Base-by-base conservation (phyloP, 2,888 invertebrate species). In the Tenthredo livida region DNA sequence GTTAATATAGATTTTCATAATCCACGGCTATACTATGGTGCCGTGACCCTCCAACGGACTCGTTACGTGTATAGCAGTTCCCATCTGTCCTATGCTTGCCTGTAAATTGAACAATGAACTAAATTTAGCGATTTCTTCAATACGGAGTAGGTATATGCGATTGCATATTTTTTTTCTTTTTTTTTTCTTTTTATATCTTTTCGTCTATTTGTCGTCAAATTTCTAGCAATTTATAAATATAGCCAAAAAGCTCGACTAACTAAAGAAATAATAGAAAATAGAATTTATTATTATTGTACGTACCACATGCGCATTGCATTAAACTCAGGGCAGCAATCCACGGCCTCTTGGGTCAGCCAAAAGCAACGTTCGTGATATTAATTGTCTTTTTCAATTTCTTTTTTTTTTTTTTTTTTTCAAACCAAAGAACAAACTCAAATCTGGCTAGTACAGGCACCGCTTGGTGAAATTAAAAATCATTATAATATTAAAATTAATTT, bases 261-360 rank as follows among this genome's bases (percentile, higher is more conserved):
- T 17, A 25, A 88, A 89, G 85, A 89, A 89, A 90, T 86, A 85
- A 89, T 87, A 89, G 89, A n/a, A 85, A n/a, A 29, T 89, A n/a
- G n/a, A n/a, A n/a, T 85, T n/a, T 54, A 1, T n/a, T 54, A 54
- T 54, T 90, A 92, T 92, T 91, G 90, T 92, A 92, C 92, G 90
- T 92, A 92, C 92, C 92, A 92, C 92, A 92, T 92, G 92, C 92
- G 89, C 90, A 29, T 1, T 2, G 29, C 29, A 43, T 47, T 47
- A 70, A 89, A 91, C 90, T 88, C 89, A 87, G 90, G 89, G 87
- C 89, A 87, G 87, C 87, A 90, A 73, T 92, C 91, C 91, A 91
- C 86, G 90, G 87, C 88, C 89, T 92, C 90, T 91, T 90, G 91
- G 90, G 90, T 90, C 90, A 90, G 92, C 91, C 91, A 92, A 92